A percentile compares a stretch with the other conserved stretches of the same genome.
Conservation (phyloP, 2,113 vertebrate genomes). For the Mormoops blainvillei region DNA sequence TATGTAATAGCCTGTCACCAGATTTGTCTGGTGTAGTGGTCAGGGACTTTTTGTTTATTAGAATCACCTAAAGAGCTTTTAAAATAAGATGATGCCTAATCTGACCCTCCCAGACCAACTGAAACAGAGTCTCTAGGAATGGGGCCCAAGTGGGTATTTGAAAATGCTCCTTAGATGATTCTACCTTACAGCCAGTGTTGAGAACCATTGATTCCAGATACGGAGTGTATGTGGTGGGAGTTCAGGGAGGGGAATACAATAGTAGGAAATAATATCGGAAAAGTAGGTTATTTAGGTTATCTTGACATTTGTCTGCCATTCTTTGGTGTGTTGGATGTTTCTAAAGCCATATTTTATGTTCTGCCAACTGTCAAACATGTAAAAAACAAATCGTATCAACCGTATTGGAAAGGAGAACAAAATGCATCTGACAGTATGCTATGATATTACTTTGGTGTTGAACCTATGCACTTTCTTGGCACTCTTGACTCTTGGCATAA, state of each 20-base stretch:
- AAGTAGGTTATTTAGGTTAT: neutral
- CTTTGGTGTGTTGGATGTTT: slow-evolving; percentile 27
- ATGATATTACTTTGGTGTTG: neutral
- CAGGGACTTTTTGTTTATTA: neutral
- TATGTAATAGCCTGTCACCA: neutral
- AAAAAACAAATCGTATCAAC: neutral
- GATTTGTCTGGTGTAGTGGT: neutral
- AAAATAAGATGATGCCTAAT: slow-evolving; percentile 21
- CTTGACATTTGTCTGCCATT: neutral
- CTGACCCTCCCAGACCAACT: neutral
- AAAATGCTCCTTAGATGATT: neutral
- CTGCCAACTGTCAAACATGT: neutral
- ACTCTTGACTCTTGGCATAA: neutral
- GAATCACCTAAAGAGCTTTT: slow-evolving; percentile 19
- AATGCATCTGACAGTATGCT: neutral
- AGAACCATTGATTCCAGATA: neutral
- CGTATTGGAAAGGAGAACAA: slow-evolving; percentile 7
- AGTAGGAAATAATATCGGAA: slow-evolving; percentile 3
- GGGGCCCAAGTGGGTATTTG: neutral
- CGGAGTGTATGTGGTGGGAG: neutral
- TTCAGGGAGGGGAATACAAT: neutral
- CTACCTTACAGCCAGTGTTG: neutral
- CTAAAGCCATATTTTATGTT: neutral
- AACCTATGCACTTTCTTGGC: neutral
- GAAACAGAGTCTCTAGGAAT: slow-evolving; percentile 18